Evolutionary conservation across 1,140 invertebrate species (phyloP), one percentile per base, ranked within the genome.

Genomic region (Dryas iulia): DNA sequence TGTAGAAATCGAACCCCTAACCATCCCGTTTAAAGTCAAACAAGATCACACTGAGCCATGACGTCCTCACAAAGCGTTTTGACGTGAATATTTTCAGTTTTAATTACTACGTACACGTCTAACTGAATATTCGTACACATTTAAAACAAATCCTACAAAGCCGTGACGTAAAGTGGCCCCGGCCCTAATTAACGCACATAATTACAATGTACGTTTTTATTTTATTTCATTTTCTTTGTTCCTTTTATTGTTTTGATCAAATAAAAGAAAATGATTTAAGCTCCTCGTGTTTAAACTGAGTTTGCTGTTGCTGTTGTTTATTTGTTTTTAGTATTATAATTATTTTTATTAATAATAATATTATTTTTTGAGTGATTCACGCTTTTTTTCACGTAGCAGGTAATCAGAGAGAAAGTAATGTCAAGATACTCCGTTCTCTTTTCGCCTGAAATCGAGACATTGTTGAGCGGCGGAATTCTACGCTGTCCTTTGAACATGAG

Each of bases 171-270:
- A 18, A 54, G 53, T 54, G 11, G 24, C 23, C 23, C 47, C 21
- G 3, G 2, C 53, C 11, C 12, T 54, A 25, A 54, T 54, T 54
- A 54, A 54, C 11, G 52, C 52, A 54, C 52, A 24, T 54, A 54
- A 54, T 54, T 25, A 54, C 52, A 54, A 54, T 54, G 3, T 25
- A 54, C 52, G 23, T 25, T 56, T 56, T 26, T 56, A 56, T n/a
- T 25, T 56, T 56, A 25, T 26, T 56, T 26, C 12, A 56, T 56
- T 56, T 24, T n/a, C 53, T 56, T 56, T n/a, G 53, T 54, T 54
- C 24, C 24, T 23, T 54, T 54, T 54, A 24, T 54, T 25, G 53
- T 54, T n/a, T 18, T 25, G 53, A 47, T 47, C 14, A 47, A 35
- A 35, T 35, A 35, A 35, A 35, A 35, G 33, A 14, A 47, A 18